Percentiles rank a stretch among this genome's conserved stretches.
These are phyloP conservation scores for Boloria selene DNA, from an alignment of 2,888 invertebrate species.

Conservation along the genomic window DNA sequence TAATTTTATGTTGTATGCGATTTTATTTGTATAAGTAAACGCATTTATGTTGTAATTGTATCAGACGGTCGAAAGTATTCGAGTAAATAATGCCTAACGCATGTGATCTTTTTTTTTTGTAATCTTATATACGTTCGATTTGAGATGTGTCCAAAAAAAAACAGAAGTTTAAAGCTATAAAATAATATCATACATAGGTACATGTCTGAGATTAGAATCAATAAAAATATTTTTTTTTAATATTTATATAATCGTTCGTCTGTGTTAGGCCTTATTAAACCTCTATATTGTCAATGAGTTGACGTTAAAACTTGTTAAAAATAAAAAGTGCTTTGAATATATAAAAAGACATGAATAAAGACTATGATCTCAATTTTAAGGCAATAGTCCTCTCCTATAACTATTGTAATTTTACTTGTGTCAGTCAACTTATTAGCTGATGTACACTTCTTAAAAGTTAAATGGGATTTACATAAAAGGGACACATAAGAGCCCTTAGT, in stretches of 20 bases:
- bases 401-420: background rate
- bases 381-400: slow-evolving; percentile 13
- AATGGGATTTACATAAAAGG: background rate
- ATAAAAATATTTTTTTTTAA: too few species aligned
- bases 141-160: too few species aligned
- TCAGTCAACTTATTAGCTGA: background rate
- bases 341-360: background rate
- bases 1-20: too few species aligned
- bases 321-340: background rate
- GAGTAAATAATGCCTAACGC: slow-evolving; percentile 7
- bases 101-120: background rate
- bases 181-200: too few species aligned
- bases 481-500: background rate
- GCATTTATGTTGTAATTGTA: slow-evolving; percentile 14
- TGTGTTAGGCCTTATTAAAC: slow-evolving; percentile 13
- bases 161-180: too few species aligned
- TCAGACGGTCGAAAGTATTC: background rate
- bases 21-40: background rate
- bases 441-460: background rate
- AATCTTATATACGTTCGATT: too few species aligned
- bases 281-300: slow-evolving; percentile 16
- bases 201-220: too few species aligned
- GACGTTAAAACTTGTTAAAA: slow-evolving; percentile 1
- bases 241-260: slow-evolving; percentile 4
- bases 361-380: slow-evolving; percentile 13